These are phyloP conservation scores for Abscondita cerata DNA, from an alignment of 2,888 invertebrate genomes.

Conservation along the genomic window DNA sequence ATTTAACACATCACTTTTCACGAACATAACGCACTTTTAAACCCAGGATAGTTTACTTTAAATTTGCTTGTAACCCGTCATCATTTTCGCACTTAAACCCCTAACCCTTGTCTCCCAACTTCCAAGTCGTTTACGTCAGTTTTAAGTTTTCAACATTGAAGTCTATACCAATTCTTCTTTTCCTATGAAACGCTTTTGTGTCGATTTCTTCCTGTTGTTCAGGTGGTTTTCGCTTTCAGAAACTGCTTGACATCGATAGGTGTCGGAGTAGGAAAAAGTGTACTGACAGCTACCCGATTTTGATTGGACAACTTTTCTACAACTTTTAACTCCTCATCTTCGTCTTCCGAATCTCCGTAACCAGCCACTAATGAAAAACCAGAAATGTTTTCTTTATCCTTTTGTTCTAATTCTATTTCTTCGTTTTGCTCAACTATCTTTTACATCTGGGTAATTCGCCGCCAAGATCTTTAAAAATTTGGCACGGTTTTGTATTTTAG, in stretches of 20 bases:
- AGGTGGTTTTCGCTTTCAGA: conserved; percentile 33
- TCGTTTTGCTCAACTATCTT: conserved; percentile 41
- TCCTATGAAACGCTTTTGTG: conserved; percentile 63
- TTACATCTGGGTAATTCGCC: conserved; percentile 55
- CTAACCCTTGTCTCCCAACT: conserved; percentile 52
- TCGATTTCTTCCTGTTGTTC: conserved; percentile 43
- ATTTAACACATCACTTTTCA: conserved; percentile 46
- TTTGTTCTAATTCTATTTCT: conserved; percentile 21
- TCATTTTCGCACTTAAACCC: conserved; percentile 50
- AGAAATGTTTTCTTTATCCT: conserved; percentile 31
- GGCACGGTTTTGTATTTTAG: conserved; percentile 57
- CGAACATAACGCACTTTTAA: conserved; percentile 56
- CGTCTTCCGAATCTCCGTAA: conserved; percentile 64
- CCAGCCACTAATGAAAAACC: conserved; percentile 63
- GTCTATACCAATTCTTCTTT: conserved; percentile 63
- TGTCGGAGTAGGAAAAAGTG: conserved; percentile 60
- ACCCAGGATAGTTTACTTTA: conserved; percentile 45
- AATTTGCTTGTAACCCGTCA: conserved; percentile 29
- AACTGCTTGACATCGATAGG: conserved; percentile 55
- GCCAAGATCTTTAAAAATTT: conserved; percentile 57
- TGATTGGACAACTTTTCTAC: conserved; percentile 14
- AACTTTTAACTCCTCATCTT: conserved; percentile 54
- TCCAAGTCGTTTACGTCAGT: conserved; percentile 32
- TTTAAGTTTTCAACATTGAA: conserved; percentile 51
- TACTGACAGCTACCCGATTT: conserved; percentile 51